A percentile compares a stretch with the other conserved stretches of the same genome.
Evolutionary conservation across 2,113 vertebrate genomes (phyloP).

Genomic region (Cervus canadensis): DNA sequence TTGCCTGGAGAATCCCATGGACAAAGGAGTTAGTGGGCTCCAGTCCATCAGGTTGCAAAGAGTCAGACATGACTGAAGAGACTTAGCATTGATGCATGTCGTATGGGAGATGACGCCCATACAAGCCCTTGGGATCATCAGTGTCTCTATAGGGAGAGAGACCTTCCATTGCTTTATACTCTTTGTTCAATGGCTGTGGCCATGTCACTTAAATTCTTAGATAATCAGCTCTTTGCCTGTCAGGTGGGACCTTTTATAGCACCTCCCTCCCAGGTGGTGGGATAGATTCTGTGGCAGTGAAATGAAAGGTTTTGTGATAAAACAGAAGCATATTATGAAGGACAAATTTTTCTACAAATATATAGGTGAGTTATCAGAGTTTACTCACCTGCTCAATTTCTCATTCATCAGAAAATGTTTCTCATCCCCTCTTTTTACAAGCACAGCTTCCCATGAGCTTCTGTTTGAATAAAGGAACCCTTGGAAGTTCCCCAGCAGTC

Average conservation of each 20-base stretch:
- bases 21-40: background rate
- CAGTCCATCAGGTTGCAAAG: background rate
- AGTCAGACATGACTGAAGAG: background rate
- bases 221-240: background rate
- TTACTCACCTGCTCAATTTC: no score
- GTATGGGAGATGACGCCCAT: rapidly evolving
- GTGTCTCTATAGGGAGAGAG: rapidly evolving
- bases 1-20: background rate
- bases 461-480: background rate
- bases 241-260: background rate
- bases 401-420: no score
- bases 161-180: rapidly evolving
- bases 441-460: background rate
- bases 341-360: background rate
- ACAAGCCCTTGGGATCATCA: rapidly evolving
- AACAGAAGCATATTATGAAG: rapidly evolving
- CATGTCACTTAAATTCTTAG: background rate
- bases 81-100: background rate
- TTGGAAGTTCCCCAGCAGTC: background rate
- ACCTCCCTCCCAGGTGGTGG: background rate
- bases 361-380: background rate
- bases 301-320: background rate
- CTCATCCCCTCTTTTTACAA: background rate
- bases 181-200: background rate
- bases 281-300: background rate